Conservation (phyloP, 2,797 vertebrate genomes). For the Tokudaia muenninki region DNA sequence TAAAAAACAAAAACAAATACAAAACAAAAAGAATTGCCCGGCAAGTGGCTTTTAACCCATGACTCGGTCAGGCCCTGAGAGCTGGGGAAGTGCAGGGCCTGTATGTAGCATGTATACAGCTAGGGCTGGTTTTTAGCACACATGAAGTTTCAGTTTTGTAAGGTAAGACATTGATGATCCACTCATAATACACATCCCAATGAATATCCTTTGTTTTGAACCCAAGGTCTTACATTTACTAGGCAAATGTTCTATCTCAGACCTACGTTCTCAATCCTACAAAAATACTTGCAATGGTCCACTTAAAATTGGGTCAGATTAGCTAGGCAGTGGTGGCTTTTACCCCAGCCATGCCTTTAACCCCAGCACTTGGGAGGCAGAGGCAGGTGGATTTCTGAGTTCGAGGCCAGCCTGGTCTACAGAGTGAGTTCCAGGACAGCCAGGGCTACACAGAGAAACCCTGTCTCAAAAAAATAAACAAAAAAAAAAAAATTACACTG, state of each 20-base stretch:
- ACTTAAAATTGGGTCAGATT: neutral
- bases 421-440: no score
- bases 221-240: neutral
- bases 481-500: neutral
- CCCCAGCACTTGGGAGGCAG: no score
- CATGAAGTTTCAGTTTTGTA: neutral
- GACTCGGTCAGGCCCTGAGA: neutral
- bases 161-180: neutral
- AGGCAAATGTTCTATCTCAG: neutral
- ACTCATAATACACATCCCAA: neutral
- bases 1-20: no score
- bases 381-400: no score
- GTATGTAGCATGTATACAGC: neutral
- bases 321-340: no score
- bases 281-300: neutral
- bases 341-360: no score
- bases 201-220: neutral
- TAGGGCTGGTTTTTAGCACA: neutral
- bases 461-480: no score
- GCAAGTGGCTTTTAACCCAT: constrained; percentile 27
- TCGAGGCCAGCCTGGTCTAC: no score
- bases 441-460: no score
- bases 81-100: neutral
- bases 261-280: neutral
- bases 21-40: neutral